Evolutionary conservation across 2,797 vertebrate species (phyloP).

Genomic region (Pangasius djambal): DNA sequence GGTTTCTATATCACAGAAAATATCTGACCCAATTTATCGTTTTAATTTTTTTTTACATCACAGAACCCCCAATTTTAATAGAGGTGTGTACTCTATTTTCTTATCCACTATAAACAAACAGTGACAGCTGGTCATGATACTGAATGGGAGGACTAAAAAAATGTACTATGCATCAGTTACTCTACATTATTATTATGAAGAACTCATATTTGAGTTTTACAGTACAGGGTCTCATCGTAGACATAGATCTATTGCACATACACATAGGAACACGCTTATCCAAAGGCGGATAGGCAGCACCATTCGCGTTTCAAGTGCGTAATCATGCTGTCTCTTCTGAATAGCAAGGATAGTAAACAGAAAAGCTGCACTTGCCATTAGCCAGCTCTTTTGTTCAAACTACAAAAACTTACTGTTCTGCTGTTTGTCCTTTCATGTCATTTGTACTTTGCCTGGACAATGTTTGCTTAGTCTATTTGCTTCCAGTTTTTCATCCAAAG

Average conservation of each 20-base stretch:
- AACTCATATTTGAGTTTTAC: not conserved
- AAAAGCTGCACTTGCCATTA: conserved; percentile 12
- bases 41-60: not conserved
- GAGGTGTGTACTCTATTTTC: not conserved
- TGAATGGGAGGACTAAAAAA: not conserved
- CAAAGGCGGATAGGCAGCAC: not conserved
- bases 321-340: conserved; percentile 1
- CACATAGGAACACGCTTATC: not conserved
- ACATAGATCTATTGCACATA: not conserved
- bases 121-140: not conserved
- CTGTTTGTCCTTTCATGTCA: conserved; percentile 20
- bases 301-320: not conserved
- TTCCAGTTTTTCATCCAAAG: not conserved
- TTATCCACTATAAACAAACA: not conserved
- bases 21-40: not conserved
- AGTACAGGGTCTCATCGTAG: not conserved
- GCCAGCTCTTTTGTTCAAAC: not conserved
- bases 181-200: not conserved
- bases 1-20: not conserved
- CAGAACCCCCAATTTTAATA: not conserved
- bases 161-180: not conserved
- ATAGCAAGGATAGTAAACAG: not conserved
- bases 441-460: conserved; percentile 19
- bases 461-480: not conserved
- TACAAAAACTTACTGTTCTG: conserved; percentile 15